Conservation (phyloP, 2,797 vertebrate genomes). For the Geotrypetes seraphini region DNA sequence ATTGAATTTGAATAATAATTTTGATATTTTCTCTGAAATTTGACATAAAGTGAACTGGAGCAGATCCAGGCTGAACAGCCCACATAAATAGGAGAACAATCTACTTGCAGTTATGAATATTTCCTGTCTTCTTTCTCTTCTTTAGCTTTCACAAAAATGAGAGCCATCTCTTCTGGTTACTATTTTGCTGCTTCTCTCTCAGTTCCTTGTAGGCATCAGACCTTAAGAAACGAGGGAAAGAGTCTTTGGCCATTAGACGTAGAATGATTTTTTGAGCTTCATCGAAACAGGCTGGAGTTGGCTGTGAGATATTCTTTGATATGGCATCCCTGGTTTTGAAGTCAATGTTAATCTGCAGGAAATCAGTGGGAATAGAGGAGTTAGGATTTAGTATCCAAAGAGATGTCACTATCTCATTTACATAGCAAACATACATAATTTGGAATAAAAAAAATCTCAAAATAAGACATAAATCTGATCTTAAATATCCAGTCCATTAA, state of each 20-base stretch:
- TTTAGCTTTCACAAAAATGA: conserved; percentile 35
- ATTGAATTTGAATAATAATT: too few species aligned
- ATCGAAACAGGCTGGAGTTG: conserved; percentile 81
- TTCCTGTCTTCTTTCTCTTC: background rate
- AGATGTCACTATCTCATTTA: too few species aligned
- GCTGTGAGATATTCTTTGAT: conserved; percentile 74
- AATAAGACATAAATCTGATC: too few species aligned
- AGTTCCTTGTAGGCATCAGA: conserved; percentile 81
- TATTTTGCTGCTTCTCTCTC: conserved; percentile 50
- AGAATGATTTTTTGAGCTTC: conserved; percentile 82
- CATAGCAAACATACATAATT: too few species aligned
- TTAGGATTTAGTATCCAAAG: too few species aligned
- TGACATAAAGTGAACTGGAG: too few species aligned
- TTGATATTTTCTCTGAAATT: too few species aligned
- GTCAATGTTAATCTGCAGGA: conserved; percentile 89
- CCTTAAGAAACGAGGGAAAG: conserved; percentile 87
- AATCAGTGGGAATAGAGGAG: conserved; percentile 20
- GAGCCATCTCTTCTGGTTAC: conserved; percentile 64
- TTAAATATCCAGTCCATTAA: too few species aligned
- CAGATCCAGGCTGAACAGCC: too few species aligned
- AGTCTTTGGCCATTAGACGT: conserved; percentile 88
- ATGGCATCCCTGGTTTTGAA: conserved; percentile 78
- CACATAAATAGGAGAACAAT: too few species aligned
- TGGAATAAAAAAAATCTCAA: too few species aligned
- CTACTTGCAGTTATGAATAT: too few species aligned